Evolutionary conservation across 2,113 vertebrate species (phyloP).

Genomic region (Symphodus melops): DNA sequence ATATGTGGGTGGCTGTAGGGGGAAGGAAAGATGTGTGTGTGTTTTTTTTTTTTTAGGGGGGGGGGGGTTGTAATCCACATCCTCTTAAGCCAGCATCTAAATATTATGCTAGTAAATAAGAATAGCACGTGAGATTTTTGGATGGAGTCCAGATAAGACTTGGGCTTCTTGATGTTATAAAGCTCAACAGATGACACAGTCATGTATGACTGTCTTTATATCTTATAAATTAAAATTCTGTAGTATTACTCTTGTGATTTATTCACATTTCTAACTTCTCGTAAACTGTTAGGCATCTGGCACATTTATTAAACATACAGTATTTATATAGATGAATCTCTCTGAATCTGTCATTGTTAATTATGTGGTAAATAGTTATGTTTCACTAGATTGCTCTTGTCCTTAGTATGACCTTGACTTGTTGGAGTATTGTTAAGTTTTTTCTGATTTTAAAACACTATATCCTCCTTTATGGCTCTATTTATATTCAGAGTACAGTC

Average conservation of each 20-base stretch:
- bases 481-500: background rate
- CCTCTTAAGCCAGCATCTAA: constrained; percentile 65
- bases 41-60: constrained; percentile 48
- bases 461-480: background rate
- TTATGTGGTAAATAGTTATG: too few species aligned
- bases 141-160: constrained; percentile 45
- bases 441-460: background rate
- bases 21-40: constrained; percentile 44
- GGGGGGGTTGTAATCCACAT: constrained; percentile 41
- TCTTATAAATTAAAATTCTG: too few species aligned
- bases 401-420: too few species aligned
- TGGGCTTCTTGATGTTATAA: background rate
- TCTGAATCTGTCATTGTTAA: too few species aligned
- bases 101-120: constrained; percentile 71
- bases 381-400: too few species aligned
- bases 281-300: too few species aligned
- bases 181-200: constrained; percentile 18
- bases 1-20: constrained; percentile 77
- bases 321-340: too few species aligned
- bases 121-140: constrained; percentile 54
- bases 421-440: too few species aligned
- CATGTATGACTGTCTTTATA: too few species aligned
- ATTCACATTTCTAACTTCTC: too few species aligned
- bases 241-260: too few species aligned
- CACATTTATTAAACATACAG: too few species aligned